A percentile compares a stretch with the other conserved stretches of the same genome.
Evolutionary conservation across 92 coral and sea anemone genomes (phyloP).

Genomic region (Muricea muricata): DNA sequence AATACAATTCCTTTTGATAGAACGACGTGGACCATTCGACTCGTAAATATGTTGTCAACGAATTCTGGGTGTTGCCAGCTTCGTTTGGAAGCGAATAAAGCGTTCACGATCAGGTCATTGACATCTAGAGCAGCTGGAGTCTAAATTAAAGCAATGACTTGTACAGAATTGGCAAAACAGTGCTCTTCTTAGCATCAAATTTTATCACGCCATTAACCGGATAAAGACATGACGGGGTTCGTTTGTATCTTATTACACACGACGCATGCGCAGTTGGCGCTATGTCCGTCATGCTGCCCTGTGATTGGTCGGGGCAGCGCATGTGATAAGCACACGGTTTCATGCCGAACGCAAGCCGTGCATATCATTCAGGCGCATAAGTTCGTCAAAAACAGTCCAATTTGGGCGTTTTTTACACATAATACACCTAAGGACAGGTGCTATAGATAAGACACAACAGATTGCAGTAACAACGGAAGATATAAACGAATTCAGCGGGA

Average conservation of each 20-base stretch:
- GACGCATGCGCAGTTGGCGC: conserved; percentile 19
- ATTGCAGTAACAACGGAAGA: neutral
- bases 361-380: neutral
- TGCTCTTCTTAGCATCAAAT: conserved; percentile 51
- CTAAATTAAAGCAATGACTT: conserved; percentile 44
- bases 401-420: neutral
- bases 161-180: conserved; percentile 43
- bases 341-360: neutral
- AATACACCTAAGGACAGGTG: conserved; percentile 8
- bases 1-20: conserved; percentile 35
- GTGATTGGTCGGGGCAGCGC: conserved; percentile 13
- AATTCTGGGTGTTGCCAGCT: conserved; percentile 68
- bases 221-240: conserved; percentile 41
- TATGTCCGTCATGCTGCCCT: neutral
- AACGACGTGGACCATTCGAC: conserved; percentile 26
- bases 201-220: conserved; percentile 53
- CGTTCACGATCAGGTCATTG: conserved; percentile 79
- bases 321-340: conserved; percentile 2
- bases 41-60: neutral
- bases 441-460: neutral
- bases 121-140: conserved; percentile 55
- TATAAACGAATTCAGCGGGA: neutral
- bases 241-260: conserved; percentile 20
- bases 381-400: neutral
- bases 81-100: conserved; percentile 96